Conservation (phyloP, 2,888 invertebrate species). For the Gastracanthus pulcherrimus region DNA sequence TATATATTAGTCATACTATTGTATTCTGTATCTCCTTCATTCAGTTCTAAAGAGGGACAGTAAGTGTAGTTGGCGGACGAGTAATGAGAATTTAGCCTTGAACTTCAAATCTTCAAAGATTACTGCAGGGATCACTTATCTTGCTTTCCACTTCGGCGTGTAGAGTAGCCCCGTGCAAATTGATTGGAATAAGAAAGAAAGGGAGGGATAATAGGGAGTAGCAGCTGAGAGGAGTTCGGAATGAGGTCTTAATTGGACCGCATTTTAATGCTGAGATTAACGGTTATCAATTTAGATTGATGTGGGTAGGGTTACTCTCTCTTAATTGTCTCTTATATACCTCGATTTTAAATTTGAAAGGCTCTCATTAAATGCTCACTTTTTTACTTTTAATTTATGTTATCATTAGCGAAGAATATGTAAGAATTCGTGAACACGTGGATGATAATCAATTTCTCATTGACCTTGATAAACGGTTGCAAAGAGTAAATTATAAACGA, state of each 20-base stretch:
- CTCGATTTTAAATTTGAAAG: neutral
- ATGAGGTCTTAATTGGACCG: constrained; percentile 36
- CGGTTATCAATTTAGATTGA: constrained; percentile 51
- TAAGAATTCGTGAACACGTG: neutral
- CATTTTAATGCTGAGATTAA: constrained; percentile 29
- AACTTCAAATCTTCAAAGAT: neutral
- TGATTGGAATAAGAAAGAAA: constrained; percentile 32
- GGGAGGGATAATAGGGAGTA: neutral
- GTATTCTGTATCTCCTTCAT: too few relatives aligned
- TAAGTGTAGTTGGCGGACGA: too few relatives aligned
- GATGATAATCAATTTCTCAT: too few relatives aligned
- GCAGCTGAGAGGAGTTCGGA: too few relatives aligned
- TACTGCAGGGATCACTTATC: neutral
- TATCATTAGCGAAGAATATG: constrained; percentile 5
- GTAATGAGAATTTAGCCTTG: too few relatives aligned
- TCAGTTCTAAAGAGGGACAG: too few relatives aligned
- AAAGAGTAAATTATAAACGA: too few relatives aligned
- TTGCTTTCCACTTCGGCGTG: too few relatives aligned
- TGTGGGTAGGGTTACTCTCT: neutral
- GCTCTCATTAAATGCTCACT: constrained; percentile 20
- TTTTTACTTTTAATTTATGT: constrained; percentile 35
- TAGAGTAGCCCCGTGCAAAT: too few relatives aligned
- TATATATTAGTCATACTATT: too few relatives aligned
- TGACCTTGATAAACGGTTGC: neutral
- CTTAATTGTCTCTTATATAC: constrained; percentile 14